These are phyloP conservation scores for Urocolius indicus DNA, from an alignment of 2,113 vertebrate genomes.

Conservation along the genomic window DNA sequence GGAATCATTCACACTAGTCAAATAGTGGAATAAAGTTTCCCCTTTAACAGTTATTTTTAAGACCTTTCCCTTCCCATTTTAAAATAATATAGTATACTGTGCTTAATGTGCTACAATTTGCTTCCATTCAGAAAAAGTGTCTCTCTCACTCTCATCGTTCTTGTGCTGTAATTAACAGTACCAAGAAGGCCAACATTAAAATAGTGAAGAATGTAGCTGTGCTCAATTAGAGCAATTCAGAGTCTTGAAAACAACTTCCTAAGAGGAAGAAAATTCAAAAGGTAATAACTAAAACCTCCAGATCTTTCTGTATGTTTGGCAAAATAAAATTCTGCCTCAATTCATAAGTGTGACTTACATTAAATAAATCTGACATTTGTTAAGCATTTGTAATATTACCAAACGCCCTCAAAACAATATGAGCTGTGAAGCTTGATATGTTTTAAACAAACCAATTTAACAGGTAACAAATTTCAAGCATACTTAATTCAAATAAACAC, in stretches of 20 bases:
- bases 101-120: conserved; percentile 10
- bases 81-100: not conserved
- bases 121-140: conserved; percentile 43
- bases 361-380: conserved; percentile 4
- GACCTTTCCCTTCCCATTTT: conserved; percentile 25
- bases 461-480: not conserved
- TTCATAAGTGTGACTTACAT: not conserved
- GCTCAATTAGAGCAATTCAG: conserved; percentile 66
- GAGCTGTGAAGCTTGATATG: not conserved
- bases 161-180: conserved; percentile 57
- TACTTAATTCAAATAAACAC: conserved; percentile 9
- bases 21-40: conserved; percentile 49
- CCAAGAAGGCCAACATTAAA: conserved; percentile 60
- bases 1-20: conserved; percentile 35
- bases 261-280: conserved; percentile 12
- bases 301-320: conserved; percentile 21
- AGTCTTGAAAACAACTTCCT: conserved; percentile 60
- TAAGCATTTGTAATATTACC: conserved; percentile 22
- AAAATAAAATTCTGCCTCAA: not conserved
- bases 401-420: not conserved
- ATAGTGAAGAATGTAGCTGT: conserved; percentile 63
- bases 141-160: conserved; percentile 39
- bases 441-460: conserved; percentile 20
- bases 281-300: not conserved
- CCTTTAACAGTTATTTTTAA: conserved; percentile 40